Evolutionary conservation across 1,140 invertebrate species (phyloP).

Genomic region (Calycopis cecrops): DNA sequence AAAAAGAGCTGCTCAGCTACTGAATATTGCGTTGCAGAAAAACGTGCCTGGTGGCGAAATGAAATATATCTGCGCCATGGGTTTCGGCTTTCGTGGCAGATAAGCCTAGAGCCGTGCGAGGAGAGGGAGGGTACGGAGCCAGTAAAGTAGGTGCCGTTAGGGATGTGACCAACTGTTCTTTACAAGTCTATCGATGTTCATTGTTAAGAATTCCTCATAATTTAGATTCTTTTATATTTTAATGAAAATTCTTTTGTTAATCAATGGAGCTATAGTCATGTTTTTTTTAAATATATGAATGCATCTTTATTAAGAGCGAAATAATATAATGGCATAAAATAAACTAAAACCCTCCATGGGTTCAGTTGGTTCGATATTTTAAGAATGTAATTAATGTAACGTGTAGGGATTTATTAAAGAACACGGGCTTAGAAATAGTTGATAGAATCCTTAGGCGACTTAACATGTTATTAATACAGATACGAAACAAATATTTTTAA

Average conservation of each 20-base stretch:
- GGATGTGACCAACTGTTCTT: constrained; percentile 9
- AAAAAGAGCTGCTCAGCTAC: constrained; percentile 17
- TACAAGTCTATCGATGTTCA: background rate
- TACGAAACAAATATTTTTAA: no score
- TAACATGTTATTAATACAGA: no score
- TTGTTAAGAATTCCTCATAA: background rate
- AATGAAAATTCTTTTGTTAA: background rate
- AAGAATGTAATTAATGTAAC: no score
- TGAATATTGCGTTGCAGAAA: constrained; percentile 39
- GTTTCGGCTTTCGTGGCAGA: constrained; percentile 34
- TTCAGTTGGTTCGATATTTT: no score
- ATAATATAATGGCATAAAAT: no score
- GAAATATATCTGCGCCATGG: constrained; percentile 49
- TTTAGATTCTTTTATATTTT: background rate
- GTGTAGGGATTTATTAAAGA: no score
- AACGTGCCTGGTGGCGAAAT: constrained; percentile 51
- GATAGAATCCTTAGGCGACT: no score
- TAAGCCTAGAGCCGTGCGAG: constrained; percentile 35
- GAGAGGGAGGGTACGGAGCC: constrained; percentile 37
- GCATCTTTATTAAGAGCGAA: no score
- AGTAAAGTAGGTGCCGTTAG: constrained; percentile 51
- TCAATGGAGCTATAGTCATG: no score
- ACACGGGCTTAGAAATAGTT: no score
- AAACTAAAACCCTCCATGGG: no score
- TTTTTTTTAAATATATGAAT: no score